These are phyloP conservation scores for Himalopsyche phryganea DNA, from an alignment of 1,140 invertebrate species.

Conservation along the genomic window DNA sequence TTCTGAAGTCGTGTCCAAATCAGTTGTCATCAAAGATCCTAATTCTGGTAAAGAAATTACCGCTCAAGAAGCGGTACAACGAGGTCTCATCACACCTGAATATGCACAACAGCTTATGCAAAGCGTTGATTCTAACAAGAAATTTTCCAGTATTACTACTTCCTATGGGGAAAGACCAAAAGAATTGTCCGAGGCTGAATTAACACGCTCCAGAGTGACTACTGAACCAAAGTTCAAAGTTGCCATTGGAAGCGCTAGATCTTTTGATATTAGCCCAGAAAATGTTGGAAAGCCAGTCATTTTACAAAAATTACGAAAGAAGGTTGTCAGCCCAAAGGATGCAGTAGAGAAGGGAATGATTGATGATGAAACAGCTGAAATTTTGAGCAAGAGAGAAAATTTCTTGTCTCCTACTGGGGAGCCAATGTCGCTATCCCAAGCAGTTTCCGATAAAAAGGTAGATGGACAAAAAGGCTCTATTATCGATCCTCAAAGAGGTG, in stretches of 20 bases:
- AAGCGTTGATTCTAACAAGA: slow-evolving; percentile 24
- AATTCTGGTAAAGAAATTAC: slow-evolving; percentile 50
- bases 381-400: slow-evolving; percentile 60
- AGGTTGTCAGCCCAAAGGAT: slow-evolving; percentile 66
- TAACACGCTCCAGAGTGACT: slow-evolving; percentile 56
- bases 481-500: slow-evolving; percentile 77
- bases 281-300: slow-evolving; percentile 66
- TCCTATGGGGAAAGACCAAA: slow-evolving; percentile 11
- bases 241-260: slow-evolving; percentile 57
- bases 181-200: slow-evolving; percentile 41
- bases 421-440: slow-evolving; percentile 68
- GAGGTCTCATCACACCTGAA: slow-evolving; percentile 49
- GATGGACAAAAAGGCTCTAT: slow-evolving; percentile 75
- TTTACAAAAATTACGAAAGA: slow-evolving; percentile 74
- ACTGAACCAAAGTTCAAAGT: slow-evolving; percentile 68
- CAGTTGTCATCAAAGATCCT: slow-evolving; percentile 46
- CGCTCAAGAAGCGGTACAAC: slow-evolving; percentile 54
- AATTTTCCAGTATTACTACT: slow-evolving; percentile 4
- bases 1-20: slow-evolving; percentile 29
- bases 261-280: slow-evolving; percentile 53
- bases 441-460: slow-evolving; percentile 70
- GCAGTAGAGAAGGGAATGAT: slow-evolving; percentile 71
- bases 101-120: slow-evolving; percentile 37
- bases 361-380: slow-evolving; percentile 67
- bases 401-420: slow-evolving; percentile 55